Evolutionary conservation across 1,140 invertebrate species (phyloP), one percentile per base, ranked within the genome.

Genomic region (Drosophila lini): DNA sequence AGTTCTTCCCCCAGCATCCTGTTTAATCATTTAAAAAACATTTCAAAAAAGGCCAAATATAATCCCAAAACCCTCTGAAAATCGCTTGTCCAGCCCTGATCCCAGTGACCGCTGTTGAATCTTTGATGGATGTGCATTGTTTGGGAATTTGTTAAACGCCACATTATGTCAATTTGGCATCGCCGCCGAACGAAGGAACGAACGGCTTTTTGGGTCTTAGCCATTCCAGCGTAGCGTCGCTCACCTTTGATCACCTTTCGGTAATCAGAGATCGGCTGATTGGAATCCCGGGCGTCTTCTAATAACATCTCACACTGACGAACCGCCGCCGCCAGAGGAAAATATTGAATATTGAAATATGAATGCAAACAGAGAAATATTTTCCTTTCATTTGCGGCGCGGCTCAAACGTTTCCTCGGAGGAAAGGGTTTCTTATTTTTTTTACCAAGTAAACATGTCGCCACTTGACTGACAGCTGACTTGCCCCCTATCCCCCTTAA

Each of bases 151-250:
- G 86, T 90, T 90, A 90, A 90, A 90, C 85, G 86, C 85, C 85
- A 90, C 86, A 90, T 90, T 90, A 90, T 90, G 85, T 90, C 85
- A 90, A 90, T 82, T 90, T 86, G 85, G 70, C 81, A 82, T 73
- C 71, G 74, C 52, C 63, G 38, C 32, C 55, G 44, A 47, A 11
- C 25, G 32, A 32, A 9, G 8, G 34, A 45, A 15, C 16, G 15
- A 47, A 15, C 25, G 40, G 32, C n/a, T 28, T 53, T 42, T 53
- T n/a, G 32, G 32, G 32, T 38, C 13, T 53, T 22, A n/a, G 38
- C 48, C 36, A 32, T 47, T n/a, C 25, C 10, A 44, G 42, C 10
- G 42, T 3, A 40, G 8, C 10, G 53, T 61, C 63, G 59, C 47
- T 58, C 59, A 71, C 71, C 67, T 80, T 80, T 75, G 67, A 75